Conservation (phyloP, 2,113 vertebrate genomes). For the Phasianus colchicus region DNA sequence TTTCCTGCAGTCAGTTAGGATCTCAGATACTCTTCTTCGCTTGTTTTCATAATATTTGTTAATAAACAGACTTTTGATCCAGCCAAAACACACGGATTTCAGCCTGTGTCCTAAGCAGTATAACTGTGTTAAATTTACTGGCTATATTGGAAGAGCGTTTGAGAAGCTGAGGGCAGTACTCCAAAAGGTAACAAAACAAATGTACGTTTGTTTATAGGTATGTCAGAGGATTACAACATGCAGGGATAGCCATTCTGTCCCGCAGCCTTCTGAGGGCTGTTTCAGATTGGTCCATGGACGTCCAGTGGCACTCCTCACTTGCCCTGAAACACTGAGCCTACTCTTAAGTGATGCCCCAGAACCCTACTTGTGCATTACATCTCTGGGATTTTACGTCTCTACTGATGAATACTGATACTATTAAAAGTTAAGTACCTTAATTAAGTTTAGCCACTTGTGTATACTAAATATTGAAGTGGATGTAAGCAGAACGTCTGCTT, state of each 20-base stretch:
- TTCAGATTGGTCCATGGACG: background rate
- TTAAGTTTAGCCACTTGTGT: background rate
- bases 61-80: background rate
- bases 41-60: background rate
- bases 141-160: background rate
- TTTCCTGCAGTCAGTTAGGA: background rate
- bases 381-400: background rate
- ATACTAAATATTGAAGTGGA: background rate
- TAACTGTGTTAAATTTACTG: background rate
- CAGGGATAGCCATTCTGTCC: background rate
- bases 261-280: background rate
- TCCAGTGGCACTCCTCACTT: background rate
- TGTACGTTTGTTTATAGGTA: background rate
- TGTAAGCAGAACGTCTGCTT: background rate
- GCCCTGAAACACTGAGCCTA: background rate
- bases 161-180: background rate
- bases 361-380: background rate
- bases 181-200: background rate
- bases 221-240: background rate
- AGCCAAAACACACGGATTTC: background rate
- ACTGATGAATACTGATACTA: background rate
- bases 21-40: background rate
- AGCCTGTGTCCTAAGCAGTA: background rate
- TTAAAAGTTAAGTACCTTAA: background rate
- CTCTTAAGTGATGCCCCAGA: background rate